Base-by-base conservation (phyloP, 2,113 vertebrate species). In the Odontophorus gujanensis region DNA sequence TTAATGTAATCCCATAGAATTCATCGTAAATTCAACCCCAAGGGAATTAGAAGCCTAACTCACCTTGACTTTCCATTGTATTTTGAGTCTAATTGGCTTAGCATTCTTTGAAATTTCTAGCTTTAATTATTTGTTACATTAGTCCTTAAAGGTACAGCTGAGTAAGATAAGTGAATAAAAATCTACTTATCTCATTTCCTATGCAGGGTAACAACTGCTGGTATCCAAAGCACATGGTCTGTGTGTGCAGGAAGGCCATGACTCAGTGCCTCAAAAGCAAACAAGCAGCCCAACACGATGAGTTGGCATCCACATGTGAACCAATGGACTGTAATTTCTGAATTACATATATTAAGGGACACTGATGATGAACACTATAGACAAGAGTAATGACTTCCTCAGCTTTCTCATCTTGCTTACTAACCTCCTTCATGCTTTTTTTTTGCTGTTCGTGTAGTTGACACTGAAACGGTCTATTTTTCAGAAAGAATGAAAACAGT, bases 61-160 rank as follows among this genome's bases (percentile, higher is more conserved):
- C 95, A 95, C 96, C 95, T 94, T 97, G 93, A 95, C 87, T 95
- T 87, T 78, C 68, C 66, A 89, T 92, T 95, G 91, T 92, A 94
- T 88, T 95, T 89, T 87, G 76, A 91, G 73, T 58, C 61, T 95
- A 95, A 96, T 95, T 95, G 94, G 81, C 82, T 96, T 91, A 90
- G 66, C 47, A 83, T 74, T 81, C 94, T 95, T 65, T 67, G 72
- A 92, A 96, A 92, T 81, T 65, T 89, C 76, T 45, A 42, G 79
- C 68, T 81, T 88, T 94, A 95, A 95, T 96, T 96, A 87, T 72
- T 91, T 62, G 79, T 88, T 90, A 81, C 14, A 6, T 67, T 81
- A 61, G 40, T 65, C 92, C 76, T 65, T 90, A 57, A 92, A 95
- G 94, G 81, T 88, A 91, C 57, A 95, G 73, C 57, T 71, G 26